phyloP scores from a whole-genome alignment of 2,113 vertebrate genomes.

The Regulus satrapa region DNA sequence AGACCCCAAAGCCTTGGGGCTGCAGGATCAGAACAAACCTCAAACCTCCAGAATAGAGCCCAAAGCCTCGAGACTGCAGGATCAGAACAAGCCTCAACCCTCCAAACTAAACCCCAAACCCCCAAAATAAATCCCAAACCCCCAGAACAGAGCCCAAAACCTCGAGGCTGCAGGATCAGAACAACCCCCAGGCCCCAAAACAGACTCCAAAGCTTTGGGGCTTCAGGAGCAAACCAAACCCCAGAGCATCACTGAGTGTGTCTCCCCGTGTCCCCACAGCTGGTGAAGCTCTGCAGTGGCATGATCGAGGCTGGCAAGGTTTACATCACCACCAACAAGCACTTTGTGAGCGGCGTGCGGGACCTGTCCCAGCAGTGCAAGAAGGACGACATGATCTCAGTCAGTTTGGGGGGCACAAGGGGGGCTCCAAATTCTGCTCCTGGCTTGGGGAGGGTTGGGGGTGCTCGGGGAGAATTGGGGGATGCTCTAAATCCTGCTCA shows the following conservation, averaged over 20 bases:
- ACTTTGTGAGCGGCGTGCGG: constrained; percentile 90
- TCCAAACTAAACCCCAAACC: too few species aligned
- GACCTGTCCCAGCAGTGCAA: constrained; percentile 94
- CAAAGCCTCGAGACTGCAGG: not conserved
- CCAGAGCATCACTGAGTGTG: too few species aligned
- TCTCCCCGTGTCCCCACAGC: too few species aligned
- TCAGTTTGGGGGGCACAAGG: not conserved
- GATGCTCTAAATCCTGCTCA: too few species aligned
- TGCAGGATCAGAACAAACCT: not conserved
- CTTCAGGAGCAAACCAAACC: not conserved
- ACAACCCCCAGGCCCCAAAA: not conserved
- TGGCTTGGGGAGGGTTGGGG: too few species aligned
- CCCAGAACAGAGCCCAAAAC: too few species aligned
- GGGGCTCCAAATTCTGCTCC: too few species aligned
- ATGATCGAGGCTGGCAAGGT: constrained; percentile 94
- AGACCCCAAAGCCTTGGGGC: not conserved
- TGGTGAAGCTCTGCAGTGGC: constrained; percentile 88
- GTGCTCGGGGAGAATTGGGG: too few species aligned
- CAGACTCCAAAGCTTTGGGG: not conserved
- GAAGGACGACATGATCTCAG: constrained; percentile 92
- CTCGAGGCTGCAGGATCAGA: too few species aligned
- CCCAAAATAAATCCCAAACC: too few species aligned
- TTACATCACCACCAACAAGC: constrained; percentile 91
- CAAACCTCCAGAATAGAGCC: too few species aligned
- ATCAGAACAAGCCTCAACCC: too few species aligned